These are phyloP conservation scores for Periophthalmus modestus DNA, from an alignment of 2,113 vertebrate species.

Conservation along the genomic window DNA sequence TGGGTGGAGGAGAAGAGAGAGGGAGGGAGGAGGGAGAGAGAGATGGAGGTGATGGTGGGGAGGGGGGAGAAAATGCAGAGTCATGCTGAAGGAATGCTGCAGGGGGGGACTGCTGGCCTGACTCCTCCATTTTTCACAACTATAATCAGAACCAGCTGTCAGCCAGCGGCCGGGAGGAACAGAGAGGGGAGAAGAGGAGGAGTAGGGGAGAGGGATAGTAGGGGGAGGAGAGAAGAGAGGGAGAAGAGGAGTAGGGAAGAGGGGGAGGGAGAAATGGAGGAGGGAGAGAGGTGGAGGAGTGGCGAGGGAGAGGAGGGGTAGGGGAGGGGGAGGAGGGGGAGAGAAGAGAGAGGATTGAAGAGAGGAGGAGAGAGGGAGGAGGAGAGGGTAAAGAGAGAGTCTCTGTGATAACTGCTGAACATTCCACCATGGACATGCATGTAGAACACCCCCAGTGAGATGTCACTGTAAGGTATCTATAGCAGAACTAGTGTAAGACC, in stretches of 20 bases:
- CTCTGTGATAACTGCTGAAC: too few relatives aligned
- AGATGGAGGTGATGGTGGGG: conserved; percentile 41
- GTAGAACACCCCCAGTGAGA: too few relatives aligned
- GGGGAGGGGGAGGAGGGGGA: conserved; percentile 15
- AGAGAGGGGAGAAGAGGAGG: neutral
- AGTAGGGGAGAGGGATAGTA: neutral
- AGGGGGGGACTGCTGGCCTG: conserved; percentile 73
- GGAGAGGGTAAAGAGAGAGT: too few relatives aligned
- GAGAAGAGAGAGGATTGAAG: too few relatives aligned
- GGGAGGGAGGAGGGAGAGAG: conserved; percentile 70
- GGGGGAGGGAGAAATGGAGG: neutral
- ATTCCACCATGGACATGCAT: too few relatives aligned
- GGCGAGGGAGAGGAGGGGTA: neutral
- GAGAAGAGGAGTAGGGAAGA: neutral
- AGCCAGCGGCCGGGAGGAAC: conserved; percentile 60
- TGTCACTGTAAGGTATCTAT: too few relatives aligned
- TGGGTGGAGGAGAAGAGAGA: conserved; percentile 40
- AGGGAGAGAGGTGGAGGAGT: too few relatives aligned
- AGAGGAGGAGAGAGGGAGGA: neutral
- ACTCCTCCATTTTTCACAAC: conserved; percentile 81
- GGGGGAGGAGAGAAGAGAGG: conserved; percentile 5
- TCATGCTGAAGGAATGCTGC: conserved; percentile 82
- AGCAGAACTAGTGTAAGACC: too few relatives aligned
- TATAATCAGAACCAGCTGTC: conserved; percentile 85
- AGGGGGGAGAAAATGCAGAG: conserved; percentile 77